Evolutionary conservation across 2,888 invertebrate species (phyloP).

Genomic region (Brenthis hecate): DNA sequence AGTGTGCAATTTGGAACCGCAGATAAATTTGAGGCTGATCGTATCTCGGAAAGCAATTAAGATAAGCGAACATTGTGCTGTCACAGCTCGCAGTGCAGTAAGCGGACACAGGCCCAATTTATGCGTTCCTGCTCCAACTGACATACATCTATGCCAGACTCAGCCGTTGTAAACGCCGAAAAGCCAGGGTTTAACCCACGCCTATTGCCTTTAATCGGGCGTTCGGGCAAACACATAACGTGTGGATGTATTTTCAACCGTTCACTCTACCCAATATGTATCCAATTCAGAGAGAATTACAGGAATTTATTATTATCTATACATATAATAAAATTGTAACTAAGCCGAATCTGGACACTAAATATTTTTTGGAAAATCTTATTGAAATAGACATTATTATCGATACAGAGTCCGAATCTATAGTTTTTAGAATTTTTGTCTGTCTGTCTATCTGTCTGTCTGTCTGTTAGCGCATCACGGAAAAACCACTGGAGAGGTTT

Average conservation of each 20-base stretch:
- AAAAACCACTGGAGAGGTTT: no score
- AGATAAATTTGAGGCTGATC: conserved; percentile 70
- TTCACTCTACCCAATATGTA: conserved; percentile 9
- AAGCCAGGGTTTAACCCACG: conserved; percentile 30
- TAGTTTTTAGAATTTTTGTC: no score
- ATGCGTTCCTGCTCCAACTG: conserved; percentile 35
- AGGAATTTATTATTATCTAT: neutral
- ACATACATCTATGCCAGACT: conserved; percentile 37
- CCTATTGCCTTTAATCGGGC: conserved; percentile 31
- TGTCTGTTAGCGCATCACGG: no score
- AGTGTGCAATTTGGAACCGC: conserved; percentile 44
- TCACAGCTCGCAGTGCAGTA: conserved; percentile 66
- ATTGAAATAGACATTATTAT: no score
- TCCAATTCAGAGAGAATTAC: conserved; percentile 19
- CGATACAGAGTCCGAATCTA: no score
- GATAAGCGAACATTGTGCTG: conserved; percentile 74
- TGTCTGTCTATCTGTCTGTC: no score
- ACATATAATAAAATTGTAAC: no score
- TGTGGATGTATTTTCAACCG: conserved; percentile 20
- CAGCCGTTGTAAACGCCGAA: conserved; percentile 35
- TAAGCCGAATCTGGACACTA: no score
- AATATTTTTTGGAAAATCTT: no score
- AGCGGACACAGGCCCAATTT: conserved; percentile 52
- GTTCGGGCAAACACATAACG: conserved; percentile 25
- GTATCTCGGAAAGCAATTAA: conserved; percentile 75